A percentile compares a stretch with the other conserved stretches of the same genome.
Evolutionary conservation across 2,797 vertebrate genomes (phyloP).

Genomic region (Malurus splendens): DNA sequence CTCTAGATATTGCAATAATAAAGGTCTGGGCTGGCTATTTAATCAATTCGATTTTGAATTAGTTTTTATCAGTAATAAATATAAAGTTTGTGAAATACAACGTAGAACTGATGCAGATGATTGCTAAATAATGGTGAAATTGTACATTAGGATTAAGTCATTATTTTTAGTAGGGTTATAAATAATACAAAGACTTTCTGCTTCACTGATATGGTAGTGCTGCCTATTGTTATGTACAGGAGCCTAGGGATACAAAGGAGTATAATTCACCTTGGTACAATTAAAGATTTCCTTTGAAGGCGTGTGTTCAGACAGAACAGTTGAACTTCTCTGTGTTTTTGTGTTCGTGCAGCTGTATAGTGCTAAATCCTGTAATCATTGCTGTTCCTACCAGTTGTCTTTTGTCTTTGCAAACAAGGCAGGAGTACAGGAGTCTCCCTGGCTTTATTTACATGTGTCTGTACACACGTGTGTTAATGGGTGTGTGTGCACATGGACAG

Average conservation of each 20-base stretch:
- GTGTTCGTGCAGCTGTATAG: background rate
- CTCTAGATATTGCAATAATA: background rate
- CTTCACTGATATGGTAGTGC: background rate
- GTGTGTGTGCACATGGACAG: accelerated
- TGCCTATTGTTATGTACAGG: background rate
- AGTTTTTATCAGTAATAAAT: background rate
- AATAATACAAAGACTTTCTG: background rate
- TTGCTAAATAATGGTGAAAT: background rate
- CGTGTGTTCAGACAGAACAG: background rate
- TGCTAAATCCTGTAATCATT: background rate
- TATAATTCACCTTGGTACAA: background rate
- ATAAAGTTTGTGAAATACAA: background rate
- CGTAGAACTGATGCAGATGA: background rate
- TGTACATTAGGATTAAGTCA: background rate
- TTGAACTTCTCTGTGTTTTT: background rate
- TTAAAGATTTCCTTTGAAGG: background rate
- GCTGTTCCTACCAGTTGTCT: background rate
- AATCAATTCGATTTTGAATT: background rate
- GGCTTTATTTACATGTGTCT: background rate
- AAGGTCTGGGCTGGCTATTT: background rate
- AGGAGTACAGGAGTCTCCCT: background rate
- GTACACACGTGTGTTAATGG: accelerated
- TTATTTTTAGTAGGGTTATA: background rate
- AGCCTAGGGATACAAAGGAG: background rate
- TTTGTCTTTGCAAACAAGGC: background rate